phyloP scores from a whole-genome alignment of 2,113 vertebrate species.

The Platycercus adscitus region DNA sequence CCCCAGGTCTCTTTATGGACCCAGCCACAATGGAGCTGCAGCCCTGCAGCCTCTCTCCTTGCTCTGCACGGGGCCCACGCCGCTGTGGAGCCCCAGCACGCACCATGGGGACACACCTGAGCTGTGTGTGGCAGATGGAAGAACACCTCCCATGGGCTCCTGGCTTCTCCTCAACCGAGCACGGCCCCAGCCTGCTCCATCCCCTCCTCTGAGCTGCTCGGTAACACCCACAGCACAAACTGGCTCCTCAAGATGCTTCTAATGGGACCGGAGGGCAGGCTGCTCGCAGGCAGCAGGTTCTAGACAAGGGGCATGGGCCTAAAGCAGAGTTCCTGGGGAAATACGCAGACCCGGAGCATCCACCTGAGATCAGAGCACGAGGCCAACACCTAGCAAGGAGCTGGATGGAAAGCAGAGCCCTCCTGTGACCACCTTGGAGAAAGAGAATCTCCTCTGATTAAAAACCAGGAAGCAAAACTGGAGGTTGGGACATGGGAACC shows the following conservation, averaged over 20 bases:
- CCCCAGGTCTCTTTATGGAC: neutral
- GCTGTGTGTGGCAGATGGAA: accelerated
- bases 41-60: neutral
- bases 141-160: neutral
- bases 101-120: neutral
- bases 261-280: accelerated
- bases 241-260: neutral
- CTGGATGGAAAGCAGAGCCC: neutral
- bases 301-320: accelerated
- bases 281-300: neutral
- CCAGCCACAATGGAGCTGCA: neutral
- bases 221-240: neutral
- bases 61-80: accelerated
- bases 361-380: neutral
- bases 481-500: neutral
- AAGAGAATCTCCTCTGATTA: neutral
- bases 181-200: neutral
- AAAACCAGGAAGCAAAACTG: neutral
- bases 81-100: neutral
- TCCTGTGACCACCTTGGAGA: neutral
- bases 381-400: neutral
- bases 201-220: neutral
- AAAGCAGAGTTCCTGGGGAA: neutral
- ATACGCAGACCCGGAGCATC: accelerated
- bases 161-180: neutral